Percentiles rank a stretch among this genome's conserved stretches.
phyloP scores from a whole-genome alignment of 2,113 vertebrate species.

The Lontra canadensis region DNA sequence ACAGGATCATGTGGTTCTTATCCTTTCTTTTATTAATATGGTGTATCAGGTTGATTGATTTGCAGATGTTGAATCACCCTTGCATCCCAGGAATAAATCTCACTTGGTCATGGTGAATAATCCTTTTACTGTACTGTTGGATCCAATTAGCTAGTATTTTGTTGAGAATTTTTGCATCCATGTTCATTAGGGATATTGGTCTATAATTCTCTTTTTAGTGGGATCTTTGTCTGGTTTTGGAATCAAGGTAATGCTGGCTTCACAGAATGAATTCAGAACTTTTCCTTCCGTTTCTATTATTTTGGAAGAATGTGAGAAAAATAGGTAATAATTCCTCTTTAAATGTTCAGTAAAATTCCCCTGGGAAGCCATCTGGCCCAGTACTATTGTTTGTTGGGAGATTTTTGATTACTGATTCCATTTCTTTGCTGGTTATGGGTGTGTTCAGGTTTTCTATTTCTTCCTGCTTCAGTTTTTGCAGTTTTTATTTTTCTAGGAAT shows the following conservation, averaged over 20 bases:
- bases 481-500: neutral
- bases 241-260: neutral
- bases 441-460: neutral
- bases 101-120: neutral
- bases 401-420: neutral
- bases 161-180: neutral
- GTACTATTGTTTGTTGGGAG: neutral
- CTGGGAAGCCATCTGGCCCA: neutral
- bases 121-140: neutral
- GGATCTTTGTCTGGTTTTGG: neutral
- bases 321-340: neutral
- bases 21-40: neutral
- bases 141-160: neutral
- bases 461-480: neutral
- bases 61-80: neutral
- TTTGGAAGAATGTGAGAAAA: neutral
- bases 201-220: neutral
- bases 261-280: neutral
- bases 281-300: neutral
- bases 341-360: neutral
- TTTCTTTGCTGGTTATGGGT: neutral
- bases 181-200: neutral
- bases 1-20: neutral
- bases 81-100: neutral
- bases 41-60: neutral